Evolutionary conservation across 2,888 invertebrate species (phyloP), one percentile per base, ranked within the genome.

Genomic region (Idaea biselata): DNA sequence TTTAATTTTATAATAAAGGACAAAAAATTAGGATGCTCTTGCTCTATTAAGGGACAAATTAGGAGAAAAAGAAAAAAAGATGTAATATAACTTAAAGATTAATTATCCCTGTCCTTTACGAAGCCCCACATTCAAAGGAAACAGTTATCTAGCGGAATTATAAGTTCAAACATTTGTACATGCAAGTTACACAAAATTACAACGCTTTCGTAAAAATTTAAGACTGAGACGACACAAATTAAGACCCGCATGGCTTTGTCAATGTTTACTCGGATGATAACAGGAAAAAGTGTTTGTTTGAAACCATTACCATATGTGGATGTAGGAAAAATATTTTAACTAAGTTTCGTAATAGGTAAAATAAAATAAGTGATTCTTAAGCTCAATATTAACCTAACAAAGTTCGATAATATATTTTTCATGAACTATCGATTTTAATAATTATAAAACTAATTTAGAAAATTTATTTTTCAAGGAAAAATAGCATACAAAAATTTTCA

Each of bases 251-350:
- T 44, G 14, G 11, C 81, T 84, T 64, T 64, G 81, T 83, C 80
- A 84, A 87, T 88, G 86, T 87, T 87, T 86, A 83, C 82, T 63
- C 64, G 75, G 85, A 86, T 87, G 86, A 85, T 78, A 70, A 69
- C 63, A 59, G 63, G 62, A 66, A 68, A 25, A 68, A 64, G 63
- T 72, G 70, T 74, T 72, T 74, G 72, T 72, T 73, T 56, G 0
- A 3, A 17, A 14, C 17, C 18, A 69, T 75, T 70, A 75, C 73
- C 71, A 73, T 72, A 70, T 72, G 71, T 68, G 71, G 69, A 44
- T 44, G 44, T 44, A 14, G 11, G 14, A 14, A 44, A 44, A 11
- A 44, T 3, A 44, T 3, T 14, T 44, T 14, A 8, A 44, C 11
- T 1, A 11, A 44, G 3, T 44, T 44, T 33, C 14, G 8, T 44